A percentile compares a stretch with the other conserved stretches of the same genome.
Conservation (phyloP, 1,140 invertebrate genomes). For the Brachionus koreanus region DNA sequence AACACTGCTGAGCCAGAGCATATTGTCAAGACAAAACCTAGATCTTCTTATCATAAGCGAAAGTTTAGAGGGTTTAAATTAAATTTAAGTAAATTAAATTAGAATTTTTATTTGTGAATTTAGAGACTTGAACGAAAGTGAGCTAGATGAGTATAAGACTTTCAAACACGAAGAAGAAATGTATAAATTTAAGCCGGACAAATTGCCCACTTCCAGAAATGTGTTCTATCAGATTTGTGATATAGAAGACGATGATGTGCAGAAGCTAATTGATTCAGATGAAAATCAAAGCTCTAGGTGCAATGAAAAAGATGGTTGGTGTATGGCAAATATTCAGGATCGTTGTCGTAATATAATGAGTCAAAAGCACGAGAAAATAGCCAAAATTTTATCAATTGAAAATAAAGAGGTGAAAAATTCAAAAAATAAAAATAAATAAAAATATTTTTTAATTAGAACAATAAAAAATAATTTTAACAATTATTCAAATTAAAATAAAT, state of each 20-base stretch:
- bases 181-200: constrained; percentile 68
- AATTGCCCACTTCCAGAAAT: constrained; percentile 70
- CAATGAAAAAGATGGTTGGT: constrained; percentile 71
- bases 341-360: constrained; percentile 28
- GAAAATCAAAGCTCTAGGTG: constrained; percentile 60
- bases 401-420: constrained; percentile 32
- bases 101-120: neutral
- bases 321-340: constrained; percentile 47
- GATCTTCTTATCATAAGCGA: constrained; percentile 32
- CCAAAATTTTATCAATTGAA: constrained; percentile 6
- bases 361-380: constrained; percentile 28
- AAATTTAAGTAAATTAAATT: too few species aligned
- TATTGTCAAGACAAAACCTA: constrained; percentile 29
- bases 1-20: constrained; percentile 49
- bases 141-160: neutral
- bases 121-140: constrained; percentile 39
- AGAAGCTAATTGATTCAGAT: constrained; percentile 69
- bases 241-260: constrained; percentile 75
- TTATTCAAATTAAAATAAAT: neutral
- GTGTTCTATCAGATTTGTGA: constrained; percentile 78
- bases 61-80: constrained; percentile 22
- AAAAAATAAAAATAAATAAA: neutral
- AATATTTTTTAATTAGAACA: neutral
- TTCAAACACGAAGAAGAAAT: constrained; percentile 53
- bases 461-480: too few species aligned